These are phyloP conservation scores for Scolopax mira DNA, from an alignment of 2,113 vertebrate species.

Conservation along the genomic window DNA sequence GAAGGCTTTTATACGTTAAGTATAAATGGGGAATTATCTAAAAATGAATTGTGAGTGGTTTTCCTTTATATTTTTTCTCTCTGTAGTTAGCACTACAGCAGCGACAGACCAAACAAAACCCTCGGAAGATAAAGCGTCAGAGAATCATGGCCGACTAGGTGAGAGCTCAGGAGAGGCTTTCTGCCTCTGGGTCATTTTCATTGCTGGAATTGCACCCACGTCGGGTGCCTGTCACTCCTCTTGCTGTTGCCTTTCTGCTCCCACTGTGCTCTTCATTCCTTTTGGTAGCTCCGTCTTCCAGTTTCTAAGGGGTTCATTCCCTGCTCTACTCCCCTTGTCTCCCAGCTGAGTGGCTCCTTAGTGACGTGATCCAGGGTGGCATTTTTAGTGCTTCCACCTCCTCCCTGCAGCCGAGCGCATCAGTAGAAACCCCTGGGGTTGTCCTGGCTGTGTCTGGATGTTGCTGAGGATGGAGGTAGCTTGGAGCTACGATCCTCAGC, in stretches of 20 bases:
- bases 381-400: neutral
- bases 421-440: accelerated
- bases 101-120: neutral
- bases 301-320: neutral
- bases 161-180: neutral
- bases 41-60: neutral
- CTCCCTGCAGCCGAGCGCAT: neutral
- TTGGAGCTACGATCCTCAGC: neutral
- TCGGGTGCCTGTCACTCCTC: accelerated
- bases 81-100: neutral
- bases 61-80: neutral
- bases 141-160: neutral
- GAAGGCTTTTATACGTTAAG: neutral
- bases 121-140: neutral
- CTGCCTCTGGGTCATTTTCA: neutral
- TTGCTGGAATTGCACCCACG: neutral
- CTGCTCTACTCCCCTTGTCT: neutral
- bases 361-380: accelerated
- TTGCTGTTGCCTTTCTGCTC: neutral
- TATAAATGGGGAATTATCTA: neutral
- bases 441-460: neutral
- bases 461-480: neutral
- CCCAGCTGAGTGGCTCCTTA: neutral
- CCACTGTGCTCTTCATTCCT: neutral
- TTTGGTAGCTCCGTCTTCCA: neutral